Evolutionary conservation across 1,140 invertebrate genomes (phyloP).

Genomic region (Pentalonia nigronervosa): DNA sequence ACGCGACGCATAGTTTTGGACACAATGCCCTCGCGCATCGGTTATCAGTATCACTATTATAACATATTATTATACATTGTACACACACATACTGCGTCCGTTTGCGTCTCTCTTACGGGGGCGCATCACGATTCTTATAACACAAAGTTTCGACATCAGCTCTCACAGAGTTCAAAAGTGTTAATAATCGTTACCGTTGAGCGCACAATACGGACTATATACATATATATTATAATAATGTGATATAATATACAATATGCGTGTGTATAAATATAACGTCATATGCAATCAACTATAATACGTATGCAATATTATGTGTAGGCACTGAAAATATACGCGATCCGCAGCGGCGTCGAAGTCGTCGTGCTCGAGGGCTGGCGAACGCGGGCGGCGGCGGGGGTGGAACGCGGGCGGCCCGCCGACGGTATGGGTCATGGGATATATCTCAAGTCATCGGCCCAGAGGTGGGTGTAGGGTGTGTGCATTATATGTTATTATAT

Average conservation of each 20-base stretch:
- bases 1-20: neutral
- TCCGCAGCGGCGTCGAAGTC: neutral
- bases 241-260: neutral
- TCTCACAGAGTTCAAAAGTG: conserved; percentile 29
- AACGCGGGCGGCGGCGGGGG: too few relatives aligned
- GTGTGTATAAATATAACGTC: neutral
- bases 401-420: neutral
- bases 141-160: conserved; percentile 23
- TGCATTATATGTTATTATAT: neutral
- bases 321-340: neutral
- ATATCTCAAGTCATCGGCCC: neutral
- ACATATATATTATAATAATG: neutral
- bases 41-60: neutral
- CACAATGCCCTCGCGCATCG: neutral
- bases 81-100: neutral
- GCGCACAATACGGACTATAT: neutral
- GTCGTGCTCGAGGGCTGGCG: too few relatives aligned
- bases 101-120: neutral
- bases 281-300: neutral
- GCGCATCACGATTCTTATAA: neutral
- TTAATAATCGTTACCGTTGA: neutral
- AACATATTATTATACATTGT: neutral
- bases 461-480: neutral
- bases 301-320: neutral
- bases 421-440: neutral